Evolutionary conservation across 2,113 vertebrate species (phyloP).

Genomic region (Etheostoma spectabile): DNA sequence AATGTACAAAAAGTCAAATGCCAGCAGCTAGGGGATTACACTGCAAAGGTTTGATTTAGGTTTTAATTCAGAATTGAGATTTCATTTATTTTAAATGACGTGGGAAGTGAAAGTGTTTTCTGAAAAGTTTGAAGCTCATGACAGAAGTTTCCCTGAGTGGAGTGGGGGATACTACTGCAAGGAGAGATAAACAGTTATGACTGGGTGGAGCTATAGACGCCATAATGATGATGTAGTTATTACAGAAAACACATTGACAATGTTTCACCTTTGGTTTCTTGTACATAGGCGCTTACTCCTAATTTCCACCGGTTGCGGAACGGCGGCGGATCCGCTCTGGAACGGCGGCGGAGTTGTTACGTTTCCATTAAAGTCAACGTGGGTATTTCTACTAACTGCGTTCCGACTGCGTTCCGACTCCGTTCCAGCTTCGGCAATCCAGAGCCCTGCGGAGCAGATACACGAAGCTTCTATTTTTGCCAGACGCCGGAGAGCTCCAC

Average conservation of each 20-base stretch:
- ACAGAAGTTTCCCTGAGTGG: not conserved
- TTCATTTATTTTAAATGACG: not conserved
- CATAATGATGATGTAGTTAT: conserved; percentile 20
- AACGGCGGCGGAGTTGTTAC: too few species aligned
- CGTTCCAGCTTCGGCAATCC: too few species aligned
- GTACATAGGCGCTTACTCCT: not conserved
- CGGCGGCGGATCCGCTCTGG: too few species aligned
- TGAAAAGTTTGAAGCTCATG: not conserved
- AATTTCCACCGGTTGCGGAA: too few species aligned
- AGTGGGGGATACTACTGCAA: not conserved
- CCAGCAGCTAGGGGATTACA: not conserved
- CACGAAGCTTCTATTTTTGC: too few species aligned
- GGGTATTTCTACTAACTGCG: too few species aligned
- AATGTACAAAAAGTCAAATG: not conserved
- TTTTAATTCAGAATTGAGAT: not conserved
- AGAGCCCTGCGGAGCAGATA: too few species aligned
- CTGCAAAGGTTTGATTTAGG: not conserved
- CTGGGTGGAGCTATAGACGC: not conserved
- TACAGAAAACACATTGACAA: conserved; percentile 14
- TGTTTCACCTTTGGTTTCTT: conserved; percentile 17
- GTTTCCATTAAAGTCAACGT: too few species aligned
- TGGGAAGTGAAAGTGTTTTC: not conserved
- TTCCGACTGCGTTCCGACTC: too few species aligned
- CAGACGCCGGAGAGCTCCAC: too few species aligned
- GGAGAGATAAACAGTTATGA: not conserved